phyloP scores from a whole-genome alignment of 2,888 invertebrate genomes.

The Mechanitis mazaeus region DNA sequence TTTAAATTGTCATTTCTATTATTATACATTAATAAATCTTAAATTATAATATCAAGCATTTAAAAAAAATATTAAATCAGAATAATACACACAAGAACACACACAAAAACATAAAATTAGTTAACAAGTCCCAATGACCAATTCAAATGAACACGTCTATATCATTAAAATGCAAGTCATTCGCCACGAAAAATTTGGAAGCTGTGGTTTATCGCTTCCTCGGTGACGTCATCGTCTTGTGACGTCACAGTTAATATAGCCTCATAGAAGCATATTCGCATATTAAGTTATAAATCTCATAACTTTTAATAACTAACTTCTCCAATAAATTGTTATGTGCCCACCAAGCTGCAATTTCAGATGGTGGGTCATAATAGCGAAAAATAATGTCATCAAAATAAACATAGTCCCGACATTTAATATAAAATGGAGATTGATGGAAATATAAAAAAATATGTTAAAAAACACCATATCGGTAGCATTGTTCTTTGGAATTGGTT shows the following conservation, averaged over 20 bases:
- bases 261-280: too few relatives aligned
- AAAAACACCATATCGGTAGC: conserved; percentile 32
- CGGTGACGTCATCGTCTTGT: conserved; percentile 25
- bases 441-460: not conserved
- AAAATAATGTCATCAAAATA: too few relatives aligned
- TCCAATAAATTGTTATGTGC: too few relatives aligned
- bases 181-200: conserved; percentile 36
- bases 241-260: conserved; percentile 19
- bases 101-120: not conserved
- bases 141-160: conserved; percentile 22
- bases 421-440: not conserved
- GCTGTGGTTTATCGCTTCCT: conserved; percentile 43
- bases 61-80: too few relatives aligned
- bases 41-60: too few relatives aligned
- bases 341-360: too few relatives aligned
- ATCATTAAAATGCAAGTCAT: conserved; percentile 31
- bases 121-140: conserved; percentile 25
- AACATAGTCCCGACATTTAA: too few relatives aligned
- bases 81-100: not conserved
- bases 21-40: too few relatives aligned
- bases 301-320: too few relatives aligned
- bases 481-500: conserved; percentile 53
- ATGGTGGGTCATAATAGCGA: too few relatives aligned
- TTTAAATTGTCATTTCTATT: too few relatives aligned
- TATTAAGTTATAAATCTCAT: too few relatives aligned